Conservation (phyloP, 2,888 invertebrate species). For the Helobdella robusta region DNA sequence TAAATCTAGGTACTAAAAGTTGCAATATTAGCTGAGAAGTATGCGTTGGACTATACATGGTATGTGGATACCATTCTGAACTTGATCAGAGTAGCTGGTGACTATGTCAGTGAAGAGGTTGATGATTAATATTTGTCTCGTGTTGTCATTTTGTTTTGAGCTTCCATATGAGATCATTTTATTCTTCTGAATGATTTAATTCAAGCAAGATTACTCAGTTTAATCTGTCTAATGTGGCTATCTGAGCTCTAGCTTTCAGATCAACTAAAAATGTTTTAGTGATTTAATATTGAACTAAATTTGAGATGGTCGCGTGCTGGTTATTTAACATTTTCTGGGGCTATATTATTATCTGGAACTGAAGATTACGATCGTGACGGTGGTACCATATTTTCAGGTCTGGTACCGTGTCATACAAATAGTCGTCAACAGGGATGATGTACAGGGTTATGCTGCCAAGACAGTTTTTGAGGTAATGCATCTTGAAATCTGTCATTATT, state of each 20-base stretch:
- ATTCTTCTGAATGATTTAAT: too few species aligned
- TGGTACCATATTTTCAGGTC: slow-evolving; percentile 37
- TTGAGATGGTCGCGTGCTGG: not conserved
- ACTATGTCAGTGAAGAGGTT: slow-evolving; percentile 95
- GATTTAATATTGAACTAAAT: not conserved
- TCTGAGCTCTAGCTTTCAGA: too few species aligned
- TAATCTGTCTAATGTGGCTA: too few species aligned
- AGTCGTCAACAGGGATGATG: slow-evolving; percentile 97
- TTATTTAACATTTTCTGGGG: not conserved
- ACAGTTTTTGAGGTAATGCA: slow-evolving; percentile 86
- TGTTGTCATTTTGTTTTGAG: too few species aligned
- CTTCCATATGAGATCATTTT: not conserved
- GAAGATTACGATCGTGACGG: too few species aligned
- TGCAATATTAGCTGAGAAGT: slow-evolving; percentile 96
- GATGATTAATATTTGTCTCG: not conserved
- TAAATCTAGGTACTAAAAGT: slow-evolving; percentile 71
- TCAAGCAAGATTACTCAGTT: too few species aligned
- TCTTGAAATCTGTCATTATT: too few species aligned
- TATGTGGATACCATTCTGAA: slow-evolving; percentile 93
- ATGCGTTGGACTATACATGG: slow-evolving; percentile 99
- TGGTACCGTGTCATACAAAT: slow-evolving; percentile 99
- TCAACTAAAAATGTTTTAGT: too few species aligned
- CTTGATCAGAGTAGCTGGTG: slow-evolving; percentile 96
- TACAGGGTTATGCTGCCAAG: slow-evolving; percentile 98
- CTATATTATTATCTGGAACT: too few species aligned